Conservation (phyloP, 64 coral and sea anemone genomes). For the Dendronephthya gigantea region DNA sequence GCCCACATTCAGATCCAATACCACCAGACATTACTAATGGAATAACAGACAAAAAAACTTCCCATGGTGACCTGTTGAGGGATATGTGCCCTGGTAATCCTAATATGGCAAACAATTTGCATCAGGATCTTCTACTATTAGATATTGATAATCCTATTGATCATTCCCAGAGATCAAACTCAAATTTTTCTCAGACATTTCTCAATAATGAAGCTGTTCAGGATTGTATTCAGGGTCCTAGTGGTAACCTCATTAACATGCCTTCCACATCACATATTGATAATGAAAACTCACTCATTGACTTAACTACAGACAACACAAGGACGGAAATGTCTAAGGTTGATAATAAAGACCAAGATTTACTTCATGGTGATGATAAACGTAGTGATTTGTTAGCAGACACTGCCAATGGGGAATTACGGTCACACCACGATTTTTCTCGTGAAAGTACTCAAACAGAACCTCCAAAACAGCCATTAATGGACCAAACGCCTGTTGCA, state of each 20-base stretch:
- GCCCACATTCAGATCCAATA: not conserved
- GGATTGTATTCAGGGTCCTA: not conserved
- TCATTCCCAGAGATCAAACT: not conserved
- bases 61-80: not conserved
- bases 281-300: not conserved
- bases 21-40: not conserved
- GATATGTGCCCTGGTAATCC: not conserved
- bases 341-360: not conserved
- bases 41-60: not conserved
- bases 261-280: not conserved
- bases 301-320: not conserved
- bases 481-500: not conserved
- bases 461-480: not conserved
- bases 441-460: not conserved
- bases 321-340: not conserved
- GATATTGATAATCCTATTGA: not conserved
- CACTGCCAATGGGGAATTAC: too few species aligned
- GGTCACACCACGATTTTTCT: not conserved
- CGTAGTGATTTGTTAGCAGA: not conserved
- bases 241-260: not conserved
- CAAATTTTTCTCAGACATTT: not conserved
- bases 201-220: not conserved
- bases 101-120: not conserved
- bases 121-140: not conserved
- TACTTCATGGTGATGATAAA: not conserved